These are phyloP conservation scores for Hylomyscus alleni DNA, from an alignment of 2,797 vertebrate genomes.

Conservation along the genomic window DNA sequence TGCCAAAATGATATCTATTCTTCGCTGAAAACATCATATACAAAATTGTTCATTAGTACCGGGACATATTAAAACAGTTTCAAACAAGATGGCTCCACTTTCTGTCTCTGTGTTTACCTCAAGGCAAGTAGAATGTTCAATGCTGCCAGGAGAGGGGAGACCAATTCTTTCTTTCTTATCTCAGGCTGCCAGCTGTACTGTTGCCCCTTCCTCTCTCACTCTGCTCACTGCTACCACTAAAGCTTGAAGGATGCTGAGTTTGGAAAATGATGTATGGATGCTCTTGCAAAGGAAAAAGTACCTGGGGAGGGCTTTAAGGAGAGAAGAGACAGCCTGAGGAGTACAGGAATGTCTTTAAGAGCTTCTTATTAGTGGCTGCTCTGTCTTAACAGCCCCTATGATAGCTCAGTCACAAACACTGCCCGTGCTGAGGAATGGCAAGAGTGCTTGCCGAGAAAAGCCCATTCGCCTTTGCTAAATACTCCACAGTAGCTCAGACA, in stretches of 20 bases:
- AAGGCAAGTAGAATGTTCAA: conserved; percentile 63
- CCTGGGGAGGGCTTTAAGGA: conserved; percentile 55
- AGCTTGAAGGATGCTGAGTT: conserved; percentile 57
- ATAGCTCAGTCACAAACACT: conserved; percentile 20
- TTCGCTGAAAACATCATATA: conserved; percentile 58
- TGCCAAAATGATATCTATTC: conserved; percentile 45
- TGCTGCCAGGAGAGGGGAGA: conserved; percentile 40
- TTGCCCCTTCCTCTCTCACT: background rate
- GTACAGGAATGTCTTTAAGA: conserved; percentile 51
- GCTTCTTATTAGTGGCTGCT: conserved; percentile 16
- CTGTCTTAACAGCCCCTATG: conserved; percentile 46
- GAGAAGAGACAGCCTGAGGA: conserved; percentile 69
- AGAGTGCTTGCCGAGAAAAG: background rate
- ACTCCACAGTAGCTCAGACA: background rate
- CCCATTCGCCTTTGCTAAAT: background rate
- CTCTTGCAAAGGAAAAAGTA: conserved; percentile 68
- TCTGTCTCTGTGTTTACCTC: conserved; percentile 69
- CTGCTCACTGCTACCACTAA: conserved; percentile 10
- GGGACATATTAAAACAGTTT: conserved; percentile 66
- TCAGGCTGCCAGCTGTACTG: conserved; percentile 51
- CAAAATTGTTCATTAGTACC: conserved; percentile 67
- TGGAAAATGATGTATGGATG: conserved; percentile 56
- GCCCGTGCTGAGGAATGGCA: background rate
- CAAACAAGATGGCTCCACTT: conserved; percentile 75
- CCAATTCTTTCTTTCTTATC: conserved; percentile 64